Percentiles rank a stretch among this genome's conserved stretches.
phyloP scores from a whole-genome alignment of 35 echinoderm and acorn worm species.

The Ptychodera flava region DNA sequence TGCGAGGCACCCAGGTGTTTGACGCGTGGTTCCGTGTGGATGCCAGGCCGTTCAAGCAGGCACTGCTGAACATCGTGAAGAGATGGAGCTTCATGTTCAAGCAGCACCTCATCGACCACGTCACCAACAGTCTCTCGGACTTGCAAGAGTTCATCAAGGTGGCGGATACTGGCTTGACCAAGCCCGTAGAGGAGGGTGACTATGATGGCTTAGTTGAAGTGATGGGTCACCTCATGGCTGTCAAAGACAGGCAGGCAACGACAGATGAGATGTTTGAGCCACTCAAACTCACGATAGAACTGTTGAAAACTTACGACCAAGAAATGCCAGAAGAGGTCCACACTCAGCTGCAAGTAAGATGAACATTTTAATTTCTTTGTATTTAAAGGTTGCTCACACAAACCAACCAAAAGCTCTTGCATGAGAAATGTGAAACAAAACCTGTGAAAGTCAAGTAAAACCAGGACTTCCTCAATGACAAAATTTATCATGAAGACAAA shows the following conservation, averaged over 20 bases:
- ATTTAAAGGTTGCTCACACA: neutral
- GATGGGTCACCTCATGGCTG: slow-evolving; percentile 85
- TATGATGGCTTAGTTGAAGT: slow-evolving; percentile 81
- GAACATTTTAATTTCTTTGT: neutral
- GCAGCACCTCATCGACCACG: slow-evolving; percentile 97
- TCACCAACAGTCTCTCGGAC: slow-evolving; percentile 95
- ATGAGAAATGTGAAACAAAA: too few relatives aligned
- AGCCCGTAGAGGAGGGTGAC: slow-evolving; percentile 79
- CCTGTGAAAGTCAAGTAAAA: too few relatives aligned
- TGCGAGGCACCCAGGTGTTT: slow-evolving; percentile 57
- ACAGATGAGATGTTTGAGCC: slow-evolving; percentile 99
- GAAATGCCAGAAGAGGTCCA: slow-evolving; percentile 99
- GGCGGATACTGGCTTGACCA: slow-evolving; percentile 55
- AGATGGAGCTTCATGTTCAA: slow-evolving; percentile 99
- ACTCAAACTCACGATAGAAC: slow-evolving; percentile 86
- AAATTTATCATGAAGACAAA: too few relatives aligned
- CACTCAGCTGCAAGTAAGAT: slow-evolving; percentile 77
- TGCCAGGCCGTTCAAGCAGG: slow-evolving; percentile 90
- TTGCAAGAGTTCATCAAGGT: slow-evolving; percentile 98
- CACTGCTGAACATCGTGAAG: slow-evolving; percentile 95
- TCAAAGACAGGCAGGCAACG: slow-evolving; percentile 80
- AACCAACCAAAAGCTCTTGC: too few relatives aligned
- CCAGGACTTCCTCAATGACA: too few relatives aligned
- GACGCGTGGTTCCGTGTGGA: slow-evolving; percentile 96
- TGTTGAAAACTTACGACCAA: slow-evolving; percentile 95